Evolutionary conservation across 2,797 vertebrate species (phyloP).

Genomic region (Spea hammondii): DNA sequence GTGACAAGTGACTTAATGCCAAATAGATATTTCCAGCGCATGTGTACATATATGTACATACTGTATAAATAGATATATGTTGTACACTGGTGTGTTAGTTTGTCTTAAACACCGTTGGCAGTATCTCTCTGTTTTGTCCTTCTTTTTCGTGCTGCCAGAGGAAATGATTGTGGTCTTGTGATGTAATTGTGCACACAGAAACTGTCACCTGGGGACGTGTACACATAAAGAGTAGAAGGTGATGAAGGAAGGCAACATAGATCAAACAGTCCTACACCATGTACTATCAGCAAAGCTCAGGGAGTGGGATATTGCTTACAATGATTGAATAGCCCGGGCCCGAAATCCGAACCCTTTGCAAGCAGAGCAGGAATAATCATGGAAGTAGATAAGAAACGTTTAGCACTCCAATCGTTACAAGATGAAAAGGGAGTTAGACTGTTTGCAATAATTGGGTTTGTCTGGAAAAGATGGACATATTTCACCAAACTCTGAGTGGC

Average conservation of each 20-base stretch:
- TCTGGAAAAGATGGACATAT: too few species aligned
- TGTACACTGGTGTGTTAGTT: too few species aligned
- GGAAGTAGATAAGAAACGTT: neutral
- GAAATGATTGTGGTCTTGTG: neutral
- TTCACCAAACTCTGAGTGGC: too few species aligned
- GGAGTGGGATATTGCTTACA: neutral
- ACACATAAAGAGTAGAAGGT: conserved; percentile 18
- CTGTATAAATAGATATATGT: too few species aligned
- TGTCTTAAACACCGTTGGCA: too few species aligned
- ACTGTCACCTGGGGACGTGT: neutral
- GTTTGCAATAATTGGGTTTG: too few species aligned
- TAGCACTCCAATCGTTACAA: neutral
- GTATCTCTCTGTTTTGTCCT: neutral
- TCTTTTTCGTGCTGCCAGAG: conserved; percentile 8
- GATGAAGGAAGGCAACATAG: conserved; percentile 12
- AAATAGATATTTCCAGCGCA: too few species aligned
- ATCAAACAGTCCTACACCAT: conserved; percentile 7
- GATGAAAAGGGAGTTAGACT: neutral
- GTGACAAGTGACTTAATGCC: too few species aligned
- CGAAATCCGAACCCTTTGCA: neutral
- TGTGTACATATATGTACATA: too few species aligned
- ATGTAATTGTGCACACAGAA: neutral
- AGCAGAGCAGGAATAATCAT: neutral
- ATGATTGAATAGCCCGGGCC: neutral
- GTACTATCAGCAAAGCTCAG: neutral